These are phyloP conservation scores for Toxotes jaculatrix DNA, from an alignment of 2,113 vertebrate genomes.

Conservation along the genomic window DNA sequence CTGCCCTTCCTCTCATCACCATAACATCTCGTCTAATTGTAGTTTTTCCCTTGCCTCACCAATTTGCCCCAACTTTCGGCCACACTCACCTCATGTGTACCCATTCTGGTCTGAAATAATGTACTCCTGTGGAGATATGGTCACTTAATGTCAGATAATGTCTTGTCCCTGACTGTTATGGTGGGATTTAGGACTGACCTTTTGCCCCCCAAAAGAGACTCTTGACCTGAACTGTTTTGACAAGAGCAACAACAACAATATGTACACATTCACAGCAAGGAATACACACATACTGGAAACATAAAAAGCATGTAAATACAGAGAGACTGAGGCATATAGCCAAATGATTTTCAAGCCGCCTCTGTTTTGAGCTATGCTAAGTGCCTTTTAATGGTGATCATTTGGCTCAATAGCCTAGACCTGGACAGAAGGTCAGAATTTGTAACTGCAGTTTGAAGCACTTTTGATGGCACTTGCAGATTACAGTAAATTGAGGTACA, in stretches of 20 bases:
- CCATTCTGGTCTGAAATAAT: conserved; percentile 26
- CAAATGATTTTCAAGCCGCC: not conserved
- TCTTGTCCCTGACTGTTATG: conserved; percentile 23
- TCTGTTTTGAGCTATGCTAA: not conserved
- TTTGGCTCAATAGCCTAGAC: not conserved
- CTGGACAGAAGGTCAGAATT: conserved; percentile 1
- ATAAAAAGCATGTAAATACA: conserved; percentile 2
- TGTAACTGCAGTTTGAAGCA: not conserved
- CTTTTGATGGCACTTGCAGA: not conserved
- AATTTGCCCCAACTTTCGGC: conserved; percentile 32
- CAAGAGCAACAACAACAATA: not conserved
- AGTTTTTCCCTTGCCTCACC: conserved; percentile 46
- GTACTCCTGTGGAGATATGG: conserved; percentile 14
- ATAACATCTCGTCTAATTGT: conserved; percentile 53
- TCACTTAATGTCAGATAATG: conserved; percentile 23
- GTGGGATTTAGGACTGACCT: conserved; percentile 19
- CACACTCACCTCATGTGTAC: conserved; percentile 25
- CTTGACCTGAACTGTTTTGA: conserved; percentile 5
- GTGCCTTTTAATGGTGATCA: conserved; percentile 7
- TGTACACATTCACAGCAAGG: not conserved
- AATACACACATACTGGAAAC: conserved; percentile 1
- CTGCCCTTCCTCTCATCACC: conserved; percentile 40
- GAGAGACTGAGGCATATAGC: not conserved
- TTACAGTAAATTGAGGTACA: not conserved
- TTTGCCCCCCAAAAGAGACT: conserved; percentile 13